phyloP scores from a whole-genome alignment of 2,113 vertebrate genomes.

The Dipodomys spectabilis region DNA sequence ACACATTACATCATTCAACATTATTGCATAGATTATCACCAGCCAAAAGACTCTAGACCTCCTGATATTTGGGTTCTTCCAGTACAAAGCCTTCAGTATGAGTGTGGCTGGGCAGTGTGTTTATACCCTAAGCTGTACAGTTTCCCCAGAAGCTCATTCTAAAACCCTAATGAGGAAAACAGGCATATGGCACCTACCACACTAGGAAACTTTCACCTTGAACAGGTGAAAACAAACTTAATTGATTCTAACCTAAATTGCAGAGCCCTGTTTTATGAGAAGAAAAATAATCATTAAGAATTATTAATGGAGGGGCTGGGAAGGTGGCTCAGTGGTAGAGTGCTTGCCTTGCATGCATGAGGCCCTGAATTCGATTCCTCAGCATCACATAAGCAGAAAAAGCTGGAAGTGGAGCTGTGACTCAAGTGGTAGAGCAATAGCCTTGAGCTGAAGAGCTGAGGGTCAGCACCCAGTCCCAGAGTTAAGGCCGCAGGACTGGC shows the following conservation, averaged over 20 bases:
- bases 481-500: no score
- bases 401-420: no score
- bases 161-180: neutral
- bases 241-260: constrained; percentile 10
- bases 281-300: neutral
- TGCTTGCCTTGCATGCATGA: no score
- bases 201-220: neutral
- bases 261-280: neutral
- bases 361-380: no score
- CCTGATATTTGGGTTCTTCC: neutral
- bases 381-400: no score
- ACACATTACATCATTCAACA: neutral
- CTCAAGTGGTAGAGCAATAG: no score
- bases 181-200: neutral
- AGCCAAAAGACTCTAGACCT: neutral
- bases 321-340: no score
- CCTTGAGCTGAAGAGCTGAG: no score
- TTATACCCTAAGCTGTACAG: neutral
- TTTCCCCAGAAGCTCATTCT: neutral
- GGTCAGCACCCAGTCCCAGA: no score
- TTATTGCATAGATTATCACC: neutral
- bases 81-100: neutral
- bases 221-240: constrained; percentile 22
- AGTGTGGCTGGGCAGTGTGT: no score
- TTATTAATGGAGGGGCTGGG: no score